Conservation (phyloP, 2,113 vertebrate genomes). For the Hoplias malabaricus region DNA sequence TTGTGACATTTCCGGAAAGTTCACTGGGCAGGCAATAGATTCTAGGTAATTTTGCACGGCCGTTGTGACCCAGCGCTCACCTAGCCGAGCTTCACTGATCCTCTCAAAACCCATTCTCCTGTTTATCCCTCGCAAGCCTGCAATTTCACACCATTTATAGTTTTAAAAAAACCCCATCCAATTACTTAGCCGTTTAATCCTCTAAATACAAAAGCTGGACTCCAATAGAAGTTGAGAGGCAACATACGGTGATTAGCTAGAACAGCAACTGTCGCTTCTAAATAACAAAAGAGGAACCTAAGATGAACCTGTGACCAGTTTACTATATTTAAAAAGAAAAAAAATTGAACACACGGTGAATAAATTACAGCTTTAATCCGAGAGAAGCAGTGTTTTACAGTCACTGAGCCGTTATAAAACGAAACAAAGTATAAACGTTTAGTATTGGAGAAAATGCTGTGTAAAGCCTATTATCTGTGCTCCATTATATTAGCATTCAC, state of each 20-base stretch:
- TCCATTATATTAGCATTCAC: too few relatives aligned
- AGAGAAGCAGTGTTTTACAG: too few relatives aligned
- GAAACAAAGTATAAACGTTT: too few relatives aligned
- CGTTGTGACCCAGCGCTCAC: conserved; percentile 44
- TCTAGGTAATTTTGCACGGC: conserved; percentile 34
- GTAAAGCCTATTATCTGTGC: too few relatives aligned
- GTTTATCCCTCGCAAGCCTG: conserved; percentile 54
- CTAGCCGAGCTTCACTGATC: conserved; percentile 54
- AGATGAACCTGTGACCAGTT: not conserved
- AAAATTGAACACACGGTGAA: not conserved
- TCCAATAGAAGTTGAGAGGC: conserved; percentile 46
- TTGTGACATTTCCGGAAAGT: conserved; percentile 39
- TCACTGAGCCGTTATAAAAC: too few relatives aligned
- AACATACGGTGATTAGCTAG: conserved; percentile 51
- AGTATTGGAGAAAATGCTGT: not conserved
- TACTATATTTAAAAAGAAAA: not conserved
- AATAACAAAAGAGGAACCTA: not conserved
- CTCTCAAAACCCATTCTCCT: conserved; percentile 46
- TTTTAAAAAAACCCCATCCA: conserved; percentile 62
- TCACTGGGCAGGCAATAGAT: conserved; percentile 20
- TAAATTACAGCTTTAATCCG: not conserved
- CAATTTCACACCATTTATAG: conserved; percentile 60
- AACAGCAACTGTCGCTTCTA: conserved; percentile 17
- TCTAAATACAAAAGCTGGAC: conserved; percentile 54
- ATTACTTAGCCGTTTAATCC: conserved; percentile 64